phyloP scores from a whole-genome alignment of 2,888 invertebrate species.

The Abrostola triplasia region DNA sequence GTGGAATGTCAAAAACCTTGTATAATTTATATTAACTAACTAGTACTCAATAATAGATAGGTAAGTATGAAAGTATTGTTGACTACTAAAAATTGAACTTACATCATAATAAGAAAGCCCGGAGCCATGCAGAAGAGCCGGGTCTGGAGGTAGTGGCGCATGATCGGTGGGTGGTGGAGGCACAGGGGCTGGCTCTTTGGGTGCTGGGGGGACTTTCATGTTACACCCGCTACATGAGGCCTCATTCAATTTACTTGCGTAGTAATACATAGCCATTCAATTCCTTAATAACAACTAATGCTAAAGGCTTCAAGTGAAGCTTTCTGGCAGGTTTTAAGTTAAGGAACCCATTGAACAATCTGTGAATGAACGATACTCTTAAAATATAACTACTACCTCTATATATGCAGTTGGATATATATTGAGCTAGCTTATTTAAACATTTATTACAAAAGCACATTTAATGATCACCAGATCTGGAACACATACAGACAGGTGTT shows the following conservation, averaged over 20 bases:
- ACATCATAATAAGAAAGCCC: slow-evolving; percentile 85
- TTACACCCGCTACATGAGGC: slow-evolving; percentile 89
- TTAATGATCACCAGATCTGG: too few species aligned
- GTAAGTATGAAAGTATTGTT: neutral
- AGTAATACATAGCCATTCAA: slow-evolving; percentile 91
- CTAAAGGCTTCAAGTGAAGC: slow-evolving; percentile 65
- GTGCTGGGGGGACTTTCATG: slow-evolving; percentile 81
- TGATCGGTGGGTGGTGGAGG: slow-evolving; percentile 77
- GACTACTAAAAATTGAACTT: slow-evolving; percentile 56
- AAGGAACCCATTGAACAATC: slow-evolving; percentile 70
- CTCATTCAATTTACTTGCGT: slow-evolving; percentile 91
- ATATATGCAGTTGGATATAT: neutral
- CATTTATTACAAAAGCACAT: too few species aligned
- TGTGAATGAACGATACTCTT: slow-evolving; percentile 38
- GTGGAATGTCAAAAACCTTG: too few species aligned
- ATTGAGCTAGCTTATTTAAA: too few species aligned
- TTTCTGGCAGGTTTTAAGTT: slow-evolving; percentile 57
- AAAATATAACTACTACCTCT: neutral
- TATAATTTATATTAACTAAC: too few species aligned
- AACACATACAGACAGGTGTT: too few species aligned
- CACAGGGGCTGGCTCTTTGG: slow-evolving; percentile 71
- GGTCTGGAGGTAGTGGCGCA: slow-evolving; percentile 75
- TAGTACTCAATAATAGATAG: too few species aligned
- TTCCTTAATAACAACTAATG: slow-evolving; percentile 67
- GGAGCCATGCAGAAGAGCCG: slow-evolving; percentile 75